phyloP scores from a whole-genome alignment of 2,113 vertebrate genomes.

The Malurus cyaneus region DNA sequence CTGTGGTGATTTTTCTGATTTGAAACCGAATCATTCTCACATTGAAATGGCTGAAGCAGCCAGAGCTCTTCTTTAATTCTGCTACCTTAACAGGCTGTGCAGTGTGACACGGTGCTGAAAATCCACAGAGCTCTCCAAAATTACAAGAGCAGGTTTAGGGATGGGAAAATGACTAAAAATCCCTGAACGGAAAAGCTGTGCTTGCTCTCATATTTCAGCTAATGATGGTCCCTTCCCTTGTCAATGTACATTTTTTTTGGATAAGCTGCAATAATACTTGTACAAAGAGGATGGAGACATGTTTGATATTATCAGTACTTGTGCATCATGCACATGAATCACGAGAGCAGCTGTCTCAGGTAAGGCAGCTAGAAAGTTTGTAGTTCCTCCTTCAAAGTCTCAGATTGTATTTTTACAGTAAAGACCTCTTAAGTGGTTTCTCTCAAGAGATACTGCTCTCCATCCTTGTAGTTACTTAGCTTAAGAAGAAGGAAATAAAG shows the following conservation, averaged over 20 bases:
- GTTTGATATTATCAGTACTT: background rate
- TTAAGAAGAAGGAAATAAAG: background rate
- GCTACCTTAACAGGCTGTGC: background rate
- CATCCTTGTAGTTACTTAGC: background rate
- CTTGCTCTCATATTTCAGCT: background rate
- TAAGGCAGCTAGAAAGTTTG: background rate
- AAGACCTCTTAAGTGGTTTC: background rate
- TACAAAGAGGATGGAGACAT: background rate
- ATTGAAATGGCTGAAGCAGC: background rate
- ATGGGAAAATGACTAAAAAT: background rate
- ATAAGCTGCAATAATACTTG: background rate
- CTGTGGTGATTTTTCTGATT: constrained; percentile 10
- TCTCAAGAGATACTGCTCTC: background rate
- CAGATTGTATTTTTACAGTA: background rate
- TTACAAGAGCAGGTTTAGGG: background rate
- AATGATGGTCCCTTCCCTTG: background rate
- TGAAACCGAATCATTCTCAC: background rate
- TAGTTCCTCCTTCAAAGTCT: background rate
- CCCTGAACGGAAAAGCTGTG: background rate
- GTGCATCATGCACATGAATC: background rate
- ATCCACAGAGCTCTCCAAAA: background rate
- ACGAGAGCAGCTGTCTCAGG: background rate
- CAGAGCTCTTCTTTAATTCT: background rate
- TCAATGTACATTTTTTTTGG: background rate
- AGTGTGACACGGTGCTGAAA: background rate